phyloP scores from a whole-genome alignment of 2,888 invertebrate genomes.

The Hipparchia semele region DNA sequence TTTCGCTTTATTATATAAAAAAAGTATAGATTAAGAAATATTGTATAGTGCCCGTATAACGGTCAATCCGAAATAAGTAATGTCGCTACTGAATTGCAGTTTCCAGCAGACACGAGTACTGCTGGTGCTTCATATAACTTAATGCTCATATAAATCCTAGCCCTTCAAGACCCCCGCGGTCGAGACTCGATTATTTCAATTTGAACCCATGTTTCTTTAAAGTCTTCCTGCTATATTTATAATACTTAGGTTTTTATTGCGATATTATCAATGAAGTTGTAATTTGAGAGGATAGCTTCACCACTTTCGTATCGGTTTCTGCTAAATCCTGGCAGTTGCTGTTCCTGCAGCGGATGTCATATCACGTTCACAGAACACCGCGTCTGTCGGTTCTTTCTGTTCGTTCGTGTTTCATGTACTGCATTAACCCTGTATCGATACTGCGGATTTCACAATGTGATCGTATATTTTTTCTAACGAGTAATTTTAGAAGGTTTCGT shows the following conservation, averaged over 20 bases:
- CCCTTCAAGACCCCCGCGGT: no score
- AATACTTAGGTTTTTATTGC: no score
- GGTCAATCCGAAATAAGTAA: background rate
- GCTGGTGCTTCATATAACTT: background rate
- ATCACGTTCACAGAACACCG: background rate
- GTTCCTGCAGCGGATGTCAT: no score
- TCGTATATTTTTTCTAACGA: constrained; percentile 28
- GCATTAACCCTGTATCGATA: background rate
- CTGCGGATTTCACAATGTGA: background rate
- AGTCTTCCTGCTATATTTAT: background rate
- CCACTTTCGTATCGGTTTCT: no score
- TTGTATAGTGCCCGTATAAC: no score
- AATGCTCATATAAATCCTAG: background rate
- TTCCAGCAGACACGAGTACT: background rate
- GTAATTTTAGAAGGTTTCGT: constrained; percentile 48
- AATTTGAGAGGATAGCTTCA: no score
- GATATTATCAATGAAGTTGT: no score
- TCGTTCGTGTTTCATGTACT: background rate
- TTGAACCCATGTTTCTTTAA: no score
- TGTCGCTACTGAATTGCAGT: background rate
- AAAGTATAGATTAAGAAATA: no score
- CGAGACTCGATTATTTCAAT: no score
- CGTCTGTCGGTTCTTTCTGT: background rate
- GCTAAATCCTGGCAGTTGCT: no score
- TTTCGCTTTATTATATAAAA: no score